Evolutionary conservation across 2,888 invertebrate genomes (phyloP).

Genomic region (Clusia tigrina): DNA sequence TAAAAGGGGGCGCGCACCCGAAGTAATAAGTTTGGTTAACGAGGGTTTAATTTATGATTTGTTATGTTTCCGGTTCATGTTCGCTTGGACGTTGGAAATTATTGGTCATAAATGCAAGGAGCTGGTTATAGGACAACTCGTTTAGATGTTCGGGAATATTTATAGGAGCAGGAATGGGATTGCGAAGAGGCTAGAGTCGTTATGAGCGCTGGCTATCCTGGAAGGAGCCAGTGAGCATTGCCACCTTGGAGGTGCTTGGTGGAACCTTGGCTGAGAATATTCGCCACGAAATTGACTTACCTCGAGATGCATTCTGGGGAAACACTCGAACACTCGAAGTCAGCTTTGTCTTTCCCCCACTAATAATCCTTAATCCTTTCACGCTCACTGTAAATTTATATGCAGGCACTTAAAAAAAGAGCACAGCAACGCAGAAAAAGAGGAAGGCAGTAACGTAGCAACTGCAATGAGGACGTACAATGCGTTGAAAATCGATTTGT

Average conservation of each 20-base stretch:
- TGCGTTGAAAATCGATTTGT: conserved; percentile 64
- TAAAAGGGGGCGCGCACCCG: conserved; percentile 41
- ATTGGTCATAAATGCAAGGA: conserved; percentile 52
- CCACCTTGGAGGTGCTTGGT: too few relatives aligned
- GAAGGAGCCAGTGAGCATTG: too few relatives aligned
- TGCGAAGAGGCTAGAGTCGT: too few relatives aligned
- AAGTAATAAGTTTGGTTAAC: conserved; percentile 61
- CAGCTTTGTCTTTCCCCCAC: conserved; percentile 39
- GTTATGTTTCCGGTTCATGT: conserved; percentile 63
- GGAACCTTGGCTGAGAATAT: too few relatives aligned
- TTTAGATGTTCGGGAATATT: too few relatives aligned
- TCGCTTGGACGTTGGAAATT: conserved; percentile 47
- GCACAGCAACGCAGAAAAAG: conserved; percentile 26
- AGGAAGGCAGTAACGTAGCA: conserved; percentile 24
- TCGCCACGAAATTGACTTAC: too few relatives aligned
- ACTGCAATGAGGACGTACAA: conserved; percentile 44
- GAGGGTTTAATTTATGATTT: conserved; percentile 64
- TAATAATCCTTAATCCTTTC: conserved; percentile 60
- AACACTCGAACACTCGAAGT: not conserved
- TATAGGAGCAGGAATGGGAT: too few relatives aligned
- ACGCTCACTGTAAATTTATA: conserved; percentile 58
- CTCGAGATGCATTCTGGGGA: not conserved
- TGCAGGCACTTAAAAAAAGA: conserved; percentile 23
- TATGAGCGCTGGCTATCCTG: too few relatives aligned
- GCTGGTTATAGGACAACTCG: not conserved